phyloP scores from a whole-genome alignment of 2,113 vertebrate species.

The Glareola pratincola region DNA sequence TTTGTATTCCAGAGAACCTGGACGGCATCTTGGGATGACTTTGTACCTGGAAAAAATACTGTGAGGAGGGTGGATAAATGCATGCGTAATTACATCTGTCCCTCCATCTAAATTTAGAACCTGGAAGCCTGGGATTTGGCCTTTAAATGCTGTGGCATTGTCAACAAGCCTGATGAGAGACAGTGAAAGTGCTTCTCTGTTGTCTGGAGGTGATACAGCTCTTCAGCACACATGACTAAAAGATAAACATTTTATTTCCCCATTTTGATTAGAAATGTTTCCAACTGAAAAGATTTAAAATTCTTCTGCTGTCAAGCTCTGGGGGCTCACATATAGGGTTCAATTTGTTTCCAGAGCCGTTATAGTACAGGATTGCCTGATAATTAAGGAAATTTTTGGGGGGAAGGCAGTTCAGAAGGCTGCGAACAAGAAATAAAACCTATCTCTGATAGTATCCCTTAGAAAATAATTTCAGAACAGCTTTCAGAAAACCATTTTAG shows the following conservation, averaged over 20 bases:
- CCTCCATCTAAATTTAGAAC: not conserved
- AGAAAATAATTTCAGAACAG: not conserved
- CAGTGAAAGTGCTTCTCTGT: not conserved
- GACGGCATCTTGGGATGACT: not conserved
- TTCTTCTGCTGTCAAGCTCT: not conserved
- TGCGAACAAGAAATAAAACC: not conserved
- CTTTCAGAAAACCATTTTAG: not conserved
- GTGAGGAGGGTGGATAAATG: not conserved
- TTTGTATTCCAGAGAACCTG: not conserved
- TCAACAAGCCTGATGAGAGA: not conserved
- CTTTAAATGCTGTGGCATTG: not conserved
- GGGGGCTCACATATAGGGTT: not conserved
- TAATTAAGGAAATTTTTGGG: constrained; percentile 11
- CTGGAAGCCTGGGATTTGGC: not conserved
- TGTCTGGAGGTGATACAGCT: not conserved
- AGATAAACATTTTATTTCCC: not conserved
- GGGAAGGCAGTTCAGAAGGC: not conserved
- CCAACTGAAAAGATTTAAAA: not conserved
- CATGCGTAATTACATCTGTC: not conserved
- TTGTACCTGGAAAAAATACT: not conserved
- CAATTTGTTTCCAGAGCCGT: not conserved
- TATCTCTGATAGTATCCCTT: not conserved
- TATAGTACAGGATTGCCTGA: not conserved
- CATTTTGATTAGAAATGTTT: not conserved
- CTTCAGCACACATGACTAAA: not conserved